Evolutionary conservation across 2,888 invertebrate species (phyloP), one percentile per base, ranked within the genome.

Genomic region (Corbicula japonica): DNA sequence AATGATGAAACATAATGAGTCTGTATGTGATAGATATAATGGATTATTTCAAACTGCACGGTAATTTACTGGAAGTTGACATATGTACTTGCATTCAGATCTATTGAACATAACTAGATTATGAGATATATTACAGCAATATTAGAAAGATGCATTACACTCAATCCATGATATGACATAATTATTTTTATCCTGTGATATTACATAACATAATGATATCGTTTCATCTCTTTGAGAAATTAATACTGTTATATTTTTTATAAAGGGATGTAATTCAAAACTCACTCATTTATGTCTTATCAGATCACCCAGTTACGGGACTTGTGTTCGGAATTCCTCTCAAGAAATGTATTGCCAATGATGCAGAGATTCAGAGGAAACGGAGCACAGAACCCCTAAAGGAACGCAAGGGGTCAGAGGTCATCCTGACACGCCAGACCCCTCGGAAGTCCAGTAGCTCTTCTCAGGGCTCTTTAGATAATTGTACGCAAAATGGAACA

Each of bases 281-380:
- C n/a, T n/a, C 12, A 48, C 48, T 48, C 6, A 28, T 46, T 48
- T 23, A 34, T 56, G 5, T 18, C 1, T 46, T 78, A n/a, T 18
- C 73, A 87, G 87, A 87, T 28, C 60, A 71, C 28, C 81, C 76
- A 21, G 71, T 82, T 1, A 61, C 76, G 12, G 96, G 97, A 72
- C 94, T 96, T 87, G 96, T 97, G 71, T 98, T 98, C 91, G 98
- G 98, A 10, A 96, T 97, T 84, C 96, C 97, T 1, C 94, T 98
- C 85, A 95, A 96, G 66, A 97, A 97, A 91, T 98, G 98, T 92
- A 95, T 98, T 87, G 96, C 96, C 91, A 96, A 97, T 87, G 98
- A 98, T 93, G 94, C 95, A 76, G 90, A 95, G 72, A 93, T 94
- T 32, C 94, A 95, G 85, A 93, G 88, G 52, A 85, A 88, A 73